Evolutionary conservation across 1,140 invertebrate species (phyloP).

Genomic region (Drosophila biarmipes): DNA sequence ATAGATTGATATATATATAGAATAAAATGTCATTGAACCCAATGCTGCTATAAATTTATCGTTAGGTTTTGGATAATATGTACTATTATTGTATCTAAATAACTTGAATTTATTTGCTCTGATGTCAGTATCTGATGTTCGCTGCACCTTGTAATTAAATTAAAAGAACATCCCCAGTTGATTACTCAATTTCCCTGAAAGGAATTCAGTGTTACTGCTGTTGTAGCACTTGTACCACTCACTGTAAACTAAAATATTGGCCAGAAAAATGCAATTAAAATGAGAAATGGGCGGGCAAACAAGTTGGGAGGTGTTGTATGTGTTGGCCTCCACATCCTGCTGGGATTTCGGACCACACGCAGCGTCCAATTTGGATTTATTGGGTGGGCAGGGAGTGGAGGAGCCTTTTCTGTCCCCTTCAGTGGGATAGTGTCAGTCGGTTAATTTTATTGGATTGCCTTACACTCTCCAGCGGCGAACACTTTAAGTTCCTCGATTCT

Average conservation of each 20-base stretch:
- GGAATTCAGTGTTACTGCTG: background rate
- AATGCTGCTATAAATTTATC: background rate
- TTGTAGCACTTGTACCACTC: background rate
- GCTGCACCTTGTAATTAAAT: background rate
- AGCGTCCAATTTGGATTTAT: slow-evolving; percentile 29
- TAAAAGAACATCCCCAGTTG: background rate
- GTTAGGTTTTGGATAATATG: background rate
- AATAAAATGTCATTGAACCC: background rate
- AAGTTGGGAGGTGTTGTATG: slow-evolving; percentile 30
- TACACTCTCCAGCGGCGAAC: slow-evolving; percentile 71
- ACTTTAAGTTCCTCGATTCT: slow-evolving; percentile 46
- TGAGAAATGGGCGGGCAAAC: slow-evolving; percentile 36
- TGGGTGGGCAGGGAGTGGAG: background rate
- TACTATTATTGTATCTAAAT: no score
- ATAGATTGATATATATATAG: background rate
- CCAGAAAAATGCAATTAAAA: slow-evolving; percentile 49
- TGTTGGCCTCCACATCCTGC: slow-evolving; percentile 36
- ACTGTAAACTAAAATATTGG: slow-evolving; percentile 20
- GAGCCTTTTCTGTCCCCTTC: background rate
- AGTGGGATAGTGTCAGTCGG: slow-evolving; percentile 57
- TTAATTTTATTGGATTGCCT: slow-evolving; percentile 76
- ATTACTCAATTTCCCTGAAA: slow-evolving; percentile 1
- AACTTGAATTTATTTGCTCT: no score
- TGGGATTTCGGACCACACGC: slow-evolving; percentile 39
- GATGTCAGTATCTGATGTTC: background rate